Conservation (phyloP, 2,888 invertebrate genomes). For the Rhingia rostrata region DNA sequence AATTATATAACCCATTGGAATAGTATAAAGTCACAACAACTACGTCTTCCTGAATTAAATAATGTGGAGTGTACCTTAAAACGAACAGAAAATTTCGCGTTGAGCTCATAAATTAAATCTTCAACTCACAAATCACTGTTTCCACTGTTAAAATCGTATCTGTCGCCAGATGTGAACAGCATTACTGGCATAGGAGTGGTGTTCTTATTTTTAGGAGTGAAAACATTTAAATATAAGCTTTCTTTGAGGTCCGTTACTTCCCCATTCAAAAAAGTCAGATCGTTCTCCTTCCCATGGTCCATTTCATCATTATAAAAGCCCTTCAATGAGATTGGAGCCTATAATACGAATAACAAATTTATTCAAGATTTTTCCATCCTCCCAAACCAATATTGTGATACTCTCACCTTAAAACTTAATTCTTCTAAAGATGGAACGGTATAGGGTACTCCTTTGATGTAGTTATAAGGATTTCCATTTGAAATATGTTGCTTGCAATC, state of each 20-base stretch:
- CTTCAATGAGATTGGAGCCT: conserved; percentile 80
- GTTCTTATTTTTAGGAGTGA: conserved; percentile 77
- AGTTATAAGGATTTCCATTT: conserved; percentile 82
- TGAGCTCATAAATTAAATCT: background rate
- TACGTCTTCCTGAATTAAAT: conserved; percentile 80
- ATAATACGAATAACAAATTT: background rate
- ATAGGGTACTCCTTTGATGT: conserved; percentile 85
- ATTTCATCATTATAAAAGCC: conserved; percentile 78
- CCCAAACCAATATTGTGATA: background rate
- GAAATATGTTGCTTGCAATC: conserved; percentile 82
- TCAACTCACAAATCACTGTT: conserved; percentile 79
- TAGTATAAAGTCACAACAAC: conserved; percentile 82
- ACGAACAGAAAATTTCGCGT: conserved; percentile 75
- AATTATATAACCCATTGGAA: conserved; percentile 81
- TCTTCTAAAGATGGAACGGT: conserved; percentile 84
- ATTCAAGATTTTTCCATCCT: conserved; percentile 74
- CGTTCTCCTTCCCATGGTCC: conserved; percentile 80
- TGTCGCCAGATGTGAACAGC: conserved; percentile 82
- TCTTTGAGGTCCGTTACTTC: conserved; percentile 79
- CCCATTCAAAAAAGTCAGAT: conserved; percentile 79
- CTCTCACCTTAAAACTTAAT: conserved; percentile 81
- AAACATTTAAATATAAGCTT: conserved; percentile 81
- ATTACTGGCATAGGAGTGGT: conserved; percentile 79
- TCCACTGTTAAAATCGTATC: conserved; percentile 79
- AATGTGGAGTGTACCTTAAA: conserved; percentile 79